Evolutionary conservation across 2,888 invertebrate genomes (phyloP).

Genomic region (Andrena minutula): DNA sequence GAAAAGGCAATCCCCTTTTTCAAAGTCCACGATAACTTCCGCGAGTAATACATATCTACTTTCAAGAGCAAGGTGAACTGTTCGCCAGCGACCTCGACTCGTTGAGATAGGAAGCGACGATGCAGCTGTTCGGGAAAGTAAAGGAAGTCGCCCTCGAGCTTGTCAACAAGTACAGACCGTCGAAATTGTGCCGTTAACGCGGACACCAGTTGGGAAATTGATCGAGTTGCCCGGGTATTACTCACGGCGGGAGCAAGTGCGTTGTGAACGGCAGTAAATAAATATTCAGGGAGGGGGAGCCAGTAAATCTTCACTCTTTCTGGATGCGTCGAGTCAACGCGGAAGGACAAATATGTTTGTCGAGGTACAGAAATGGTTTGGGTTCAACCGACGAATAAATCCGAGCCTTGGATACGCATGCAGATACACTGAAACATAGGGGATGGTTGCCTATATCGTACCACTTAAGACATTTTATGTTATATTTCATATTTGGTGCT

Average conservation of each 20-base stretch:
- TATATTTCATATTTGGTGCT: too few relatives aligned
- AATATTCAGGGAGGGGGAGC: slow-evolving; percentile 5
- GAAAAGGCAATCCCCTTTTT: slow-evolving; percentile 27
- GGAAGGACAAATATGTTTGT: slow-evolving; percentile 23
- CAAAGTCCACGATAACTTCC: slow-evolving; percentile 50
- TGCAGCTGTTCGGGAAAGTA: slow-evolving; percentile 34
- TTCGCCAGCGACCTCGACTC: slow-evolving; percentile 37
- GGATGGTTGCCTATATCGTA: too few relatives aligned
- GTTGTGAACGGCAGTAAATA: slow-evolving; percentile 21
- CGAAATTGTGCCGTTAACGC: slow-evolving; percentile 22
- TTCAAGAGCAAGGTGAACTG: slow-evolving; percentile 62
- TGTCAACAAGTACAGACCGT: slow-evolving; percentile 47
- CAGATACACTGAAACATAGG: neutral
- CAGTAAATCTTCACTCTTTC: neutral
- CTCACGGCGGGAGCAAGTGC: neutral
- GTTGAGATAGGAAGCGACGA: slow-evolving; percentile 24
- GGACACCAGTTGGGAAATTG: slow-evolving; percentile 36
- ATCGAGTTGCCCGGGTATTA: slow-evolving; percentile 25
- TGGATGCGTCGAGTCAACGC: neutral
- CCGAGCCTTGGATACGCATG: neutral
- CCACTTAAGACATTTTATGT: too few relatives aligned
- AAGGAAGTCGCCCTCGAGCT: slow-evolving; percentile 43
- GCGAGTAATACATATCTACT: slow-evolving; percentile 43
- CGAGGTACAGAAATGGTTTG: neutral
- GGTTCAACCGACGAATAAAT: neutral